These are phyloP conservation scores for Ametastegia equiseti DNA, from an alignment of 2,888 invertebrate genomes.

Conservation along the genomic window DNA sequence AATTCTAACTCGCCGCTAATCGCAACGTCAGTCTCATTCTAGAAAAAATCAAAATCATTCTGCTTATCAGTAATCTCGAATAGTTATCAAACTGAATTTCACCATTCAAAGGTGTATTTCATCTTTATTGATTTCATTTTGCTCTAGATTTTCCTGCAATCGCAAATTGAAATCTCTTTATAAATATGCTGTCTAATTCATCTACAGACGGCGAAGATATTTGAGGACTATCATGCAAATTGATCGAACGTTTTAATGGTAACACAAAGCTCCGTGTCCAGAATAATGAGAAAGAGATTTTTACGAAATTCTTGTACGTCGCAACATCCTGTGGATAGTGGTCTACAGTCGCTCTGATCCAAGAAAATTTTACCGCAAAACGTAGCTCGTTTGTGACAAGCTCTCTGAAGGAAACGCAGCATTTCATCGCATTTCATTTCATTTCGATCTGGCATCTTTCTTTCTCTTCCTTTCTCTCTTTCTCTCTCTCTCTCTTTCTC, in stretches of 20 bases:
- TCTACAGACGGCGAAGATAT: neutral
- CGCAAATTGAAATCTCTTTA: too few relatives aligned
- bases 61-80: neutral
- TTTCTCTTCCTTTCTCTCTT: too few relatives aligned
- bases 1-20: neutral
- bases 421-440: neutral
- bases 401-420: neutral
- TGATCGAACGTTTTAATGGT: neutral
- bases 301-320: neutral
- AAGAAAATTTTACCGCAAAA: neutral
- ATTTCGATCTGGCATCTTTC: too few relatives aligned
- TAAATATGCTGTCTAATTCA: too few relatives aligned
- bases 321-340: neutral
- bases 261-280: neutral
- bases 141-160: too few relatives aligned
- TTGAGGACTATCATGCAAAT: too few relatives aligned
- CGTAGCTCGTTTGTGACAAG: neutral
- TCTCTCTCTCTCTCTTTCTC: too few relatives aligned
- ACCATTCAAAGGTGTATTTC: too few relatives aligned
- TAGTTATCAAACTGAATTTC: too few relatives aligned
- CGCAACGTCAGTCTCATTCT: too few relatives aligned
- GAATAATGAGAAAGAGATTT: neutral
- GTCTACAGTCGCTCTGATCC: neutral
- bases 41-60: neutral
- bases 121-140: too few relatives aligned